Evolutionary conservation across 2,888 invertebrate genomes (phyloP).

Genomic region (Steromphala cineraria): DNA sequence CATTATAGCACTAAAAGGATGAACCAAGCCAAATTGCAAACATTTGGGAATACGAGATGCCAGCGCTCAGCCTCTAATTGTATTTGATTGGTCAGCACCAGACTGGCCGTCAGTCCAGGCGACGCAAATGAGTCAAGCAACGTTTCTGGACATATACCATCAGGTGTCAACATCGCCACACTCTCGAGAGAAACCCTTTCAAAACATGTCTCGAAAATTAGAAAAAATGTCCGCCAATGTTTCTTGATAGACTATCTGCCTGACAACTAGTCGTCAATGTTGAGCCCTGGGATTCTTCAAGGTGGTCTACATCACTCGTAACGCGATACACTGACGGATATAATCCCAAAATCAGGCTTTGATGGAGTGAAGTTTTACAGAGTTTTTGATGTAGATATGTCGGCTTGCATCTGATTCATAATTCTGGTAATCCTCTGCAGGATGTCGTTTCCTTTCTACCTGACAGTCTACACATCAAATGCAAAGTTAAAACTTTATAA

Average conservation of each 20-base stretch:
- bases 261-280: not conserved
- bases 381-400: too few species aligned
- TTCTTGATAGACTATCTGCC: conserved; percentile 10
- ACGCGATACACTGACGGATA: not conserved
- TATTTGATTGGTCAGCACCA: not conserved
- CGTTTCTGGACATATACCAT: not conserved
- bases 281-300: not conserved
- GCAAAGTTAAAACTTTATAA: too few species aligned
- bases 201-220: not conserved
- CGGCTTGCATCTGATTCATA: too few species aligned
- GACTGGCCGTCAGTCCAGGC: not conserved
- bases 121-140: not conserved
- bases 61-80: not conserved
- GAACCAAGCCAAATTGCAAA: not conserved
- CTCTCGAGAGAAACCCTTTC: not conserved
- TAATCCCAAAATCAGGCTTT: not conserved
- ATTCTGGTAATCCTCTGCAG: too few species aligned
- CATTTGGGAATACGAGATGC: not conserved
- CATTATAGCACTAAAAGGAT: not conserved
- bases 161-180: not conserved
- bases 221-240: not conserved
- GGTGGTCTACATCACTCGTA: not conserved
- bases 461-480: too few species aligned
- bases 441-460: too few species aligned
- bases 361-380: not conserved